Evolutionary conservation across 2,888 invertebrate genomes (phyloP).

Genomic region (Melanostoma scalare): DNA sequence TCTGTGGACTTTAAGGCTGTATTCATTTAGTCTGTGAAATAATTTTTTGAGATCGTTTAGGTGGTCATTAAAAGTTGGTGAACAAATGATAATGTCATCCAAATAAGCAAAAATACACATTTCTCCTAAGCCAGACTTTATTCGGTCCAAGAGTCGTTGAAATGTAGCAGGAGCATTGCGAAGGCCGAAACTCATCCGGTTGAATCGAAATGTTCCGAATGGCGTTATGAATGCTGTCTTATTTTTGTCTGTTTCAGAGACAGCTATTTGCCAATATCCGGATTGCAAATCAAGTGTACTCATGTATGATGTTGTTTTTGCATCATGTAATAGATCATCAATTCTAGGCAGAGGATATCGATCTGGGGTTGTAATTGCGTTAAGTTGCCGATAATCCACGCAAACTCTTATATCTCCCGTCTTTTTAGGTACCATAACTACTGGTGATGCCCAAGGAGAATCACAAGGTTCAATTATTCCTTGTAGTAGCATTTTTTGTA

Average conservation of each 20-base stretch:
- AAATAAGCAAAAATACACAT: background rate
- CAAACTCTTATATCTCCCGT: slow-evolving; percentile 68
- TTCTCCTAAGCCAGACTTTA: background rate
- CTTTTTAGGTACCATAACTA: slow-evolving; percentile 64
- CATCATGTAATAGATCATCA: background rate
- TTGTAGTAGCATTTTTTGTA: slow-evolving; percentile 70
- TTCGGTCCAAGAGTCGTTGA: slow-evolving; percentile 25
- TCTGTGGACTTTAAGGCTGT: slow-evolving; percentile 3
- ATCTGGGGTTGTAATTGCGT: background rate
- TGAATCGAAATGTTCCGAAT: background rate
- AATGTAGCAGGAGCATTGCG: slow-evolving; percentile 40
- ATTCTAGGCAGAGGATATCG: background rate
- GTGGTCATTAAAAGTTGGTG: background rate
- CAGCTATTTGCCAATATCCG: background rate
- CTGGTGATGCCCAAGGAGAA: slow-evolving; percentile 34
- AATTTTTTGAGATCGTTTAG: background rate
- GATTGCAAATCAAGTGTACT: background rate
- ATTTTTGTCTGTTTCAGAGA: background rate
- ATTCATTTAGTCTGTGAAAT: background rate
- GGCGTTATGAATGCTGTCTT: background rate
- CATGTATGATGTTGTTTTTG: background rate
- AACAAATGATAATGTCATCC: slow-evolving; percentile 24
- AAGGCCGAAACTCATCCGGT: slow-evolving; percentile 28
- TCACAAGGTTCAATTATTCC: slow-evolving; percentile 63
- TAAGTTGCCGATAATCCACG: slow-evolving; percentile 74